These are phyloP conservation scores for Callosobruchus maculatus DNA, from an alignment of 2,888 invertebrate genomes.

Conservation along the genomic window DNA sequence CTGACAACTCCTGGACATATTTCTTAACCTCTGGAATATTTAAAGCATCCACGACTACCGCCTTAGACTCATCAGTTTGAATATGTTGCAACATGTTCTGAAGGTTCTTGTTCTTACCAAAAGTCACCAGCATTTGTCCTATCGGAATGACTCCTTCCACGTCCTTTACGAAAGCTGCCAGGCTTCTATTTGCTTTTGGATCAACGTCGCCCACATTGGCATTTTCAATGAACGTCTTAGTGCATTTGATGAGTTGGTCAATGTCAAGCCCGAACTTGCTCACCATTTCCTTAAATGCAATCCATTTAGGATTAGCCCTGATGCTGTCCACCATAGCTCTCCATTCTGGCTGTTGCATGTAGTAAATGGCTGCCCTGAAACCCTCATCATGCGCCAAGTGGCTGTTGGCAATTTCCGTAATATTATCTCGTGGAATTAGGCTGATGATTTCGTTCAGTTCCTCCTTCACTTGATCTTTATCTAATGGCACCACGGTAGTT, in stretches of 20 bases:
- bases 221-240: constrained; percentile 11
- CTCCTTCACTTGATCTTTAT: neutral
- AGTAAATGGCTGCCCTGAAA: constrained; percentile 27
- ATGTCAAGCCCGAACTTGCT: constrained; percentile 20
- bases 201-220: constrained; percentile 5
- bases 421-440: constrained; percentile 17
- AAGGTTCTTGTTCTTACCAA: constrained; percentile 13
- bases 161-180: constrained; percentile 15
- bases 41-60: constrained; percentile 14
- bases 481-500: neutral
- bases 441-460: constrained; percentile 1
- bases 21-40: constrained; percentile 21
- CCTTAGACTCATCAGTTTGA: constrained; percentile 20
- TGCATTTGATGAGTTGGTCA: constrained; percentile 17
- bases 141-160: constrained; percentile 13
- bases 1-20: constrained; percentile 14
- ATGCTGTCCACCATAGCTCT: constrained; percentile 16
- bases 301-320: constrained; percentile 23
- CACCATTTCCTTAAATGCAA: constrained; percentile 19
- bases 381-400: constrained; percentile 25
- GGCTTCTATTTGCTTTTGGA: constrained; percentile 9
- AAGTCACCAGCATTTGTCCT: neutral
- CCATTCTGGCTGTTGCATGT: constrained; percentile 29
- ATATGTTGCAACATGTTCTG: constrained; percentile 24
- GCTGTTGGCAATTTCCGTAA: constrained; percentile 20